Percentiles rank a stretch among this genome's conserved stretches.
Conservation (phyloP, 92 coral and sea anemone genomes). For the Phenganax marumi region DNA sequence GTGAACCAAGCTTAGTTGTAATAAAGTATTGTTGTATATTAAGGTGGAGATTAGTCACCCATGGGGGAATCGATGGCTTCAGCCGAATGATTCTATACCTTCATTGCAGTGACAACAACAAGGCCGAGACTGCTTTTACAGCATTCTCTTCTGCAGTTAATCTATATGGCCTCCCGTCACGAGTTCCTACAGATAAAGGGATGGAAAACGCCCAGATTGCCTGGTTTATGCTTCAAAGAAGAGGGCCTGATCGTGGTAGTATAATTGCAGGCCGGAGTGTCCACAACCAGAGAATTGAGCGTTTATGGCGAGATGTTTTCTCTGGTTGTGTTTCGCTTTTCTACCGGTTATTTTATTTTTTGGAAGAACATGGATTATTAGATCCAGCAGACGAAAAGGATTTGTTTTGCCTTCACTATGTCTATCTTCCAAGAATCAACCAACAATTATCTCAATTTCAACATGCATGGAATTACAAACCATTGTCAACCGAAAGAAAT, state of each 20-base stretch:
- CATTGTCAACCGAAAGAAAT: constrained; percentile 53
- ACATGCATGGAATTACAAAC: constrained; percentile 59
- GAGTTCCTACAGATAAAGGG: constrained; percentile 16
- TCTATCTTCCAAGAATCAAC: constrained; percentile 52
- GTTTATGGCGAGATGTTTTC: constrained; percentile 57
- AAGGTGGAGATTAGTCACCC: constrained; percentile 25
- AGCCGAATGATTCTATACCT: constrained; percentile 23
- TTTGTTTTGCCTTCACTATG: constrained; percentile 62
- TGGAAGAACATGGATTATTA: constrained; percentile 47
- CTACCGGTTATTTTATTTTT: constrained; percentile 42
- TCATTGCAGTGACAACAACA: constrained; percentile 5
- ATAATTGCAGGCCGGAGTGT: constrained; percentile 25
- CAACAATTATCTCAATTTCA: constrained; percentile 56
- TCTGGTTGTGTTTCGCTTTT: constrained; percentile 42
- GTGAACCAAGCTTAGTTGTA: too few relatives aligned
- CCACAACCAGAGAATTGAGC: too few relatives aligned
- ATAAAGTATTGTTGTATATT: too few relatives aligned
- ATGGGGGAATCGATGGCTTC: constrained; percentile 1
- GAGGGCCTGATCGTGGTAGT: constrained; percentile 27
- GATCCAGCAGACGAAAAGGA: constrained; percentile 59
- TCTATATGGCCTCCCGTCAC: constrained; percentile 7
- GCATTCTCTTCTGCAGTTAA: constrained; percentile 11
- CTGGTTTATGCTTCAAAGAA: constrained; percentile 11
- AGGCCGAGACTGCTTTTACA: constrained; percentile 17
- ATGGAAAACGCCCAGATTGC: constrained; percentile 3